Evolutionary conservation across 2,113 vertebrate species (phyloP).

Genomic region (Hymenochirus boettgeri): DNA sequence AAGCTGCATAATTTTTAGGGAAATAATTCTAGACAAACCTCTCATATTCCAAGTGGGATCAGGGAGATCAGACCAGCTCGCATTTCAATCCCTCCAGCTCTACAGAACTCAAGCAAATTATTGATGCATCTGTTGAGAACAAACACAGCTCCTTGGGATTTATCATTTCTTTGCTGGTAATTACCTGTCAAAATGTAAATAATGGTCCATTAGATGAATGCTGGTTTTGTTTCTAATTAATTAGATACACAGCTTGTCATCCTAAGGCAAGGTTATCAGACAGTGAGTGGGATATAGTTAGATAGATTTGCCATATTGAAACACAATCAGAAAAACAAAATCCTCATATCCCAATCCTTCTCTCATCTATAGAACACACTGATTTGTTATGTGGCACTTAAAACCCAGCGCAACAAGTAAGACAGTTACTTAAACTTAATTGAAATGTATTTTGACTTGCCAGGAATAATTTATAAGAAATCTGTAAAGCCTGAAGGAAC

Average conservation of each 20-base stretch:
- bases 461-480: background rate
- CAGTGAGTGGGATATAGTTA: conserved; percentile 33
- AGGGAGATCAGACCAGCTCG: conserved; percentile 22
- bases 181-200: conserved; percentile 44
- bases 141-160: conserved; percentile 42
- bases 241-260: conserved; percentile 44
- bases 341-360: background rate
- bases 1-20: too few species aligned
- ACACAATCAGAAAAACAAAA: conserved; percentile 16
- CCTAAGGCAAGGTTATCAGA: conserved; percentile 41
- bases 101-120: conserved; percentile 23
- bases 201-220: conserved; percentile 44
- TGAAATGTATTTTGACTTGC: background rate
- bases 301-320: conserved; percentile 34
- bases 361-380: background rate
- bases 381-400: background rate
- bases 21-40: conserved; percentile 35
- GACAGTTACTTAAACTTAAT: background rate
- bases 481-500: background rate
- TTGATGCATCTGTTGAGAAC: conserved; percentile 43
- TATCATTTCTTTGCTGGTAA: conserved; percentile 43
- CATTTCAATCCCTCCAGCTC: conserved; percentile 29
- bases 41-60: background rate
- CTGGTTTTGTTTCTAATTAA: conserved; percentile 44
- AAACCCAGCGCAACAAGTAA: background rate